Conservation (phyloP, 2,888 invertebrate genomes). For the Phania funesta region DNA sequence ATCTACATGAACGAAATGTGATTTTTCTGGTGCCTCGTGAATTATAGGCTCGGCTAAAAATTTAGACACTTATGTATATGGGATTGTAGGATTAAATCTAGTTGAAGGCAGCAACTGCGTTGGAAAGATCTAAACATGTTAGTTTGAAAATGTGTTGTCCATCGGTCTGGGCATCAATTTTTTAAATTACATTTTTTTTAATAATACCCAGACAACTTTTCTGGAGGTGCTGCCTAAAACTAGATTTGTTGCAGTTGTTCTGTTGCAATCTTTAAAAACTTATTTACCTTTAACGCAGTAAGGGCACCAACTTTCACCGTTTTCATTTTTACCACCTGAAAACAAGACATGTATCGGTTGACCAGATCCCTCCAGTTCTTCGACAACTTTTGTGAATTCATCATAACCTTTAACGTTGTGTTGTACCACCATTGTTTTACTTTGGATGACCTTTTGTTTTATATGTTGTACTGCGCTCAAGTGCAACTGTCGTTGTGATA, state of each 20-base stretch:
- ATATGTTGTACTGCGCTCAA: neutral
- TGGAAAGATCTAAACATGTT: too few relatives aligned
- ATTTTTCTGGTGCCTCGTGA: constrained; percentile 83
- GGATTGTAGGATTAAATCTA: too few relatives aligned
- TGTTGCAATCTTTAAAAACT: neutral
- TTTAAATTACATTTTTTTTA: too few relatives aligned
- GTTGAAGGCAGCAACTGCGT: too few relatives aligned
- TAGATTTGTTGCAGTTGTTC: too few relatives aligned
- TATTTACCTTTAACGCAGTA: constrained; percentile 90
- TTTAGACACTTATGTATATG: too few relatives aligned
- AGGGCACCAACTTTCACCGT: constrained; percentile 92
- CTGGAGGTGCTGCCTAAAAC: too few relatives aligned
- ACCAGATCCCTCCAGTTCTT: constrained; percentile 75
- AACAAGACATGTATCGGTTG: constrained; percentile 79
- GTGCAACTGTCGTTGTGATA: constrained; percentile 62
- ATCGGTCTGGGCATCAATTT: too few relatives aligned
- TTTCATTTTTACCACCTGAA: constrained; percentile 80
- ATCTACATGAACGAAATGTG: constrained; percentile 87
- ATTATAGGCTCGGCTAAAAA: constrained; percentile 90
- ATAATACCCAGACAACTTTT: too few relatives aligned
- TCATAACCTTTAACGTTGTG: constrained; percentile 80
- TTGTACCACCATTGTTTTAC: constrained; percentile 77
- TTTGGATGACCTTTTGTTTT: neutral
- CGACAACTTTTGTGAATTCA: constrained; percentile 79
- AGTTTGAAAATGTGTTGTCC: too few relatives aligned